Percentiles rank a stretch among this genome's conserved stretches.
Evolutionary conservation across 2,888 invertebrate species (phyloP).

Genomic region (Cyclophora albipunctata): DNA sequence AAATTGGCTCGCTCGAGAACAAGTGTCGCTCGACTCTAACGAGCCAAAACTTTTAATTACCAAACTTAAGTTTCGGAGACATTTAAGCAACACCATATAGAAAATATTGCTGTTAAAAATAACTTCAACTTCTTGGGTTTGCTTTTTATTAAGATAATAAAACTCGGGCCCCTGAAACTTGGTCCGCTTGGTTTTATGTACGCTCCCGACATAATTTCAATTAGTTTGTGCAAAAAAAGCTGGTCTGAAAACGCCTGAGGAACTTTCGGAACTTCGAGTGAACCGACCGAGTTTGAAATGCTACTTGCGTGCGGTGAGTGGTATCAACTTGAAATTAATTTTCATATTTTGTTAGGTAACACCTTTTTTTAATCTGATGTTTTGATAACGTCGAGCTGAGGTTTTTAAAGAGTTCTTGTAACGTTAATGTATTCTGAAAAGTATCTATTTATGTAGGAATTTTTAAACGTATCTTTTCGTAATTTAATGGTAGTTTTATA

Average conservation of each 20-base stretch:
- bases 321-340: slow-evolving; percentile 3
- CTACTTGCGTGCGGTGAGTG: slow-evolving; percentile 3
- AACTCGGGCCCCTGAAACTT: slow-evolving; percentile 34
- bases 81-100: slow-evolving; percentile 39
- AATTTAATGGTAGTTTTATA: too few relatives aligned
- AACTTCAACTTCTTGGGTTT: slow-evolving; percentile 25
- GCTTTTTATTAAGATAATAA: slow-evolving; percentile 49
- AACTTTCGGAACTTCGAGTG: slow-evolving; percentile 20
- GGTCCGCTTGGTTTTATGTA: slow-evolving; percentile 22
- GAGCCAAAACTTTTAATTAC: slow-evolving; percentile 62
- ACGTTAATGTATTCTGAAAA: too few relatives aligned
- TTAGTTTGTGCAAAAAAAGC: slow-evolving; percentile 29
- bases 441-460: too few relatives aligned
- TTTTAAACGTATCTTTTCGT: too few relatives aligned
- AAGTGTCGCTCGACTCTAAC: slow-evolving; percentile 34
- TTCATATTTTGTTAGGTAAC: not conserved
- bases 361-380: not conserved
- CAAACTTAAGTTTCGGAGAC: slow-evolving; percentile 48
- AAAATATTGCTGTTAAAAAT: slow-evolving; percentile 38
- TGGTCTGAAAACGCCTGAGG: slow-evolving; percentile 6
- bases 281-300: slow-evolving; percentile 4
- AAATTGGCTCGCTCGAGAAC: slow-evolving; percentile 36
- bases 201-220: slow-evolving; percentile 42
- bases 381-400: too few relatives aligned
- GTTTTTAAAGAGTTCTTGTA: too few relatives aligned